Percentiles rank a stretch among this genome's conserved stretches.
Conservation (phyloP, 1,140 invertebrate species). For the Anastrepha obliqua region DNA sequence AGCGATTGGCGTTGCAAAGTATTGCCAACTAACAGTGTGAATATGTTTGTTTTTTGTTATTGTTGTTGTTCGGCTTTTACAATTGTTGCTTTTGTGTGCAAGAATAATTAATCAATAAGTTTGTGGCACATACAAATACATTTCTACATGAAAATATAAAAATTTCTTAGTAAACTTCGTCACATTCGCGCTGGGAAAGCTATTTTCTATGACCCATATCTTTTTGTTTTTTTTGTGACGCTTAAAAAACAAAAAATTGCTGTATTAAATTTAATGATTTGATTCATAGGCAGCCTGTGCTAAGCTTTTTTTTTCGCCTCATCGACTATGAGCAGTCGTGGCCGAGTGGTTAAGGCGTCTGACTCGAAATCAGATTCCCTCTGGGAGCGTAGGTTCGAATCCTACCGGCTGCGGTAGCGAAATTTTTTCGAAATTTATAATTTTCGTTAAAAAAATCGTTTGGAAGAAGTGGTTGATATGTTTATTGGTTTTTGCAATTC, state of each 20-base stretch:
- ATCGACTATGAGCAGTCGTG: slow-evolving; percentile 79
- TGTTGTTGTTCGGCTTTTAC: not conserved
- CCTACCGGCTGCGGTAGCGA: slow-evolving; percentile 82
- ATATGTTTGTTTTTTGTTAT: not conserved
- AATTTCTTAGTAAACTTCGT: not conserved
- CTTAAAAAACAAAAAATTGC: too few species aligned
- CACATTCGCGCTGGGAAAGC: too few species aligned
- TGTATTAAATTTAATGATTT: too few species aligned
- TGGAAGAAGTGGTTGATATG: too few species aligned
- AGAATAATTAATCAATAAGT: slow-evolving; percentile 11
- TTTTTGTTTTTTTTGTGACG: too few species aligned
- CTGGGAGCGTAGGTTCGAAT: slow-evolving; percentile 90
- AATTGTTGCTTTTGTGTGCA: slow-evolving; percentile 4
- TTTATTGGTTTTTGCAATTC: too few species aligned
- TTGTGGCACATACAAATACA: slow-evolving; percentile 29
- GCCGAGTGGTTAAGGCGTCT: slow-evolving; percentile 91
- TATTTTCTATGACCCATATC: too few species aligned
- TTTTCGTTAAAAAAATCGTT: too few species aligned
- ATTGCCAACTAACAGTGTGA: too few species aligned
- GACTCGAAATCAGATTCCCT: slow-evolving; percentile 90
- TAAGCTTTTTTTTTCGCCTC: too few species aligned
- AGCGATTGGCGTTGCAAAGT: not conserved
- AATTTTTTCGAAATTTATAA: not conserved
- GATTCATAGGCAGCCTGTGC: too few species aligned
- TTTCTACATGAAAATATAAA: not conserved